Evolutionary conservation across 2,113 vertebrate genomes (phyloP), one percentile per base, ranked within the genome.

Genomic region (Rhizomys pruinosus): DNA sequence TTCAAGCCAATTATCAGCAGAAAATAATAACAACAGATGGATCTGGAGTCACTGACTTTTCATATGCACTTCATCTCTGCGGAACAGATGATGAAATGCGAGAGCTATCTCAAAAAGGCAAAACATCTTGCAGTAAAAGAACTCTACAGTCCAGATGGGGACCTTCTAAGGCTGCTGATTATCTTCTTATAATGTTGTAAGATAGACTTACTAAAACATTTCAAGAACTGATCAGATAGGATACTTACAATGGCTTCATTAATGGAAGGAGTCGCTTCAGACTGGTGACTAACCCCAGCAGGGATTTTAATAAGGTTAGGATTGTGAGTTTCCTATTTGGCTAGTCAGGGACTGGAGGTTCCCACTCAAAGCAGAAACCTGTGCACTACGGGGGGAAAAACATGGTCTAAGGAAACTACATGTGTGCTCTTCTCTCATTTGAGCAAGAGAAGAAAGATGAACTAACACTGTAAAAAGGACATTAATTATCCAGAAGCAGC

Each of bases 11-110:
- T 99, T 99, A 99, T 99, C 99, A 99, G 99, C 98, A 98, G 99
- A 99, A 99, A 99, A 99, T 99, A 99, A 99, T 99, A 99, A 99
- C 99, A 99, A 99, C 99, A 99, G 99, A 99, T 99, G 99, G 99
- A 99, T 99, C 98, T 98, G 99, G 99, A 99, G 98, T 98, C 98
- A 99, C 98, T 99, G 98, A 99, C 98, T 99, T 99, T 99, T 98
- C 99, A 98, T 98, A 98, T 98, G 98, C 98, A 98, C 98, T 99
- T 98, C 98, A 98, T 98, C 97, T 98, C 98, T 97, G 98, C 97
- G 98, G 98, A 99, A 98, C 99, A 99, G 98, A 99, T 99, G 99
- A 99, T 99, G 99, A 99, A 99, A 99, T 98, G 98, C 98, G 98
- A 99, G 99, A 99, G 98, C 98, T 98, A 98, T 98, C 98, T 98